These are phyloP conservation scores for Eclectus roratus DNA, from an alignment of 2,113 vertebrate genomes.

Conservation along the genomic window DNA sequence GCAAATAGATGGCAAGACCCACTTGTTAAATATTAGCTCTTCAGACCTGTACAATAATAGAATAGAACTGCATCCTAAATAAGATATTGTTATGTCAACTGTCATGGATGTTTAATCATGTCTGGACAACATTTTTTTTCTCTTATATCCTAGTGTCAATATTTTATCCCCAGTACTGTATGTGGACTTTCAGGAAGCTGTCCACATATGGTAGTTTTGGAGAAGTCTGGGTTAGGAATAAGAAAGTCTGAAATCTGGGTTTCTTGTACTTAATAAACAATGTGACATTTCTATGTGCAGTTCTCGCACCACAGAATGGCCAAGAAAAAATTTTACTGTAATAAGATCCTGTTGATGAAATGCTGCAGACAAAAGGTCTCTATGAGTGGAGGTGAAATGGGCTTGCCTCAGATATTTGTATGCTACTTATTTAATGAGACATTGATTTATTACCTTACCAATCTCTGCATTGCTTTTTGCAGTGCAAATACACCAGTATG, in stretches of 20 bases:
- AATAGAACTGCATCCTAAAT: not conserved
- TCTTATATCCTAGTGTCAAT: not conserved
- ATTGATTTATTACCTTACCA: constrained; percentile 17
- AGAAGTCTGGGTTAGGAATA: not conserved
- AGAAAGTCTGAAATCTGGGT: not conserved
- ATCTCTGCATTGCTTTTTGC: not conserved
- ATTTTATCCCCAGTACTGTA: not conserved
- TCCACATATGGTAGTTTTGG: not conserved
- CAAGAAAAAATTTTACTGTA: not conserved
- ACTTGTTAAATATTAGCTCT: not conserved
- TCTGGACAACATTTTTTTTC: not conserved
- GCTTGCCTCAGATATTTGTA: constrained; percentile 15
- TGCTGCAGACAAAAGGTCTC: not conserved
- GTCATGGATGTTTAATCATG: not conserved
- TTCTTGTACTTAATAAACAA: not conserved
- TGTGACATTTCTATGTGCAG: not conserved
- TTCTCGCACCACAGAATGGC: not conserved
- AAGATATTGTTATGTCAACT: not conserved
- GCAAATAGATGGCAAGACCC: not conserved
- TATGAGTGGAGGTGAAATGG: not conserved
- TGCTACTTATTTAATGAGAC: constrained; percentile 19
- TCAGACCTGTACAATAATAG: not conserved
- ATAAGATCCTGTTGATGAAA: constrained; percentile 13
- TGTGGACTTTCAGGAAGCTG: not conserved
- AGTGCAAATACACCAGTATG: not conserved